phyloP scores from a whole-genome alignment of 2,113 vertebrate species.

The Proteles cristata region DNA sequence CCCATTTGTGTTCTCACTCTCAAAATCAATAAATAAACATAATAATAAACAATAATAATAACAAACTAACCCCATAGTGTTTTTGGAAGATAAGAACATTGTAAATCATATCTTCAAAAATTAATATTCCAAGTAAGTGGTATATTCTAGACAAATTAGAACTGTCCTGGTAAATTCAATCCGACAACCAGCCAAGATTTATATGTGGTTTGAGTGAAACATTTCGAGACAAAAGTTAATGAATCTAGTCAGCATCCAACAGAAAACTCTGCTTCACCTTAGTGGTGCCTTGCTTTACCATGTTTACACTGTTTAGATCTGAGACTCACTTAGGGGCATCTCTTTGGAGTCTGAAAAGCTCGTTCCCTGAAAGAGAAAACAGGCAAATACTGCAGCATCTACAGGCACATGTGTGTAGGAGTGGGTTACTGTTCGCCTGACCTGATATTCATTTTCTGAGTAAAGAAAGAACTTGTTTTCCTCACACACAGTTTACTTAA shows the following conservation, averaged over 20 bases:
- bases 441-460: not conserved
- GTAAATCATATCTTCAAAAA: not conserved
- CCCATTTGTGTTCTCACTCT: too few species aligned
- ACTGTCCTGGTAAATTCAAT: slow-evolving; percentile 32
- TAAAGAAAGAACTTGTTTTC: not conserved
- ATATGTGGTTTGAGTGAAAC: not conserved
- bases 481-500: not conserved
- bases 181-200: not conserved
- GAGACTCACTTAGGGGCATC: not conserved
- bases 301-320: not conserved
- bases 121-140: not conserved
- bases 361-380: not conserved
- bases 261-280: not conserved
- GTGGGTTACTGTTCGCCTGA: not conserved
- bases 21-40: too few species aligned
- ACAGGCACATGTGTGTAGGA: not conserved
- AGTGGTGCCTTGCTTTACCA: not conserved
- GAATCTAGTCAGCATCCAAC: not conserved
- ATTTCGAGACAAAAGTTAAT: not conserved
- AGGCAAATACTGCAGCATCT: not conserved
- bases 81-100: not conserved
- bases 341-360: not conserved
- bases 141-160: not conserved
- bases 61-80: not conserved
- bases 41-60: too few species aligned